Conservation (phyloP, 2,797 vertebrate genomes). For the Artibeus lituratus region DNA sequence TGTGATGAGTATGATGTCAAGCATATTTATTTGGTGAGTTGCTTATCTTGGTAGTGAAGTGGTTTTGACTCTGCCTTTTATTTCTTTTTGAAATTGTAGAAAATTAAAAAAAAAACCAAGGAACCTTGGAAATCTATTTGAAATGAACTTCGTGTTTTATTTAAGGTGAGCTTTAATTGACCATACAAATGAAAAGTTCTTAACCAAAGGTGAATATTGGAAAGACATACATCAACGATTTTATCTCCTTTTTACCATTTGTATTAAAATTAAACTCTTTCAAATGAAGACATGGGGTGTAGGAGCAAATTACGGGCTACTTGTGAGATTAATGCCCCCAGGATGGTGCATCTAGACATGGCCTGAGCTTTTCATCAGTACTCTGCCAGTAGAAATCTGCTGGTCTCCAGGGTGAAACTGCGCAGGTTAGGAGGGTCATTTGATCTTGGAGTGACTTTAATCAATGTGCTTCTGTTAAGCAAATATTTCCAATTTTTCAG, state of each 20-base stretch:
- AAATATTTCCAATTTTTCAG: conserved; percentile 71
- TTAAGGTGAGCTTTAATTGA: conserved; percentile 32
- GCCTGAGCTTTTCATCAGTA: conserved; percentile 45
- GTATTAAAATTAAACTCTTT: conserved; percentile 47
- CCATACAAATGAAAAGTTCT: conserved; percentile 22
- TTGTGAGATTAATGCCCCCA: conserved; percentile 67
- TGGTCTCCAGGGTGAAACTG: conserved; percentile 43
- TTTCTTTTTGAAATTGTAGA: conserved; percentile 16
- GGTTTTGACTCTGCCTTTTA: background rate
- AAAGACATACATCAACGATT: conserved; percentile 49
- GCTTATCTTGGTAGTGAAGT: background rate
- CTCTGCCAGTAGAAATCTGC: conserved; percentile 52
- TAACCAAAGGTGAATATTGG: conserved; percentile 25
- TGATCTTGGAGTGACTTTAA: conserved; percentile 64
- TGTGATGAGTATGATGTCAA: background rate
- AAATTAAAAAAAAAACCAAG: background rate
- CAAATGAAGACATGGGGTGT: background rate
- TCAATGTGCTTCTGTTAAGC: conserved; percentile 57
- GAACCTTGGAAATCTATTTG: background rate
- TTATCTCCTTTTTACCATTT: conserved; percentile 32
- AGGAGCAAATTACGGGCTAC: conserved; percentile 40
- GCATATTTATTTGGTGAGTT: background rate
- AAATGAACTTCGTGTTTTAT: conserved; percentile 51
- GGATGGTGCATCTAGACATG: conserved; percentile 37
- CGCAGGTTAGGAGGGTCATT: conserved; percentile 60